Conservation (phyloP, 53 echinoderm and acorn worm genomes). For the Patiria pectinifera region DNA sequence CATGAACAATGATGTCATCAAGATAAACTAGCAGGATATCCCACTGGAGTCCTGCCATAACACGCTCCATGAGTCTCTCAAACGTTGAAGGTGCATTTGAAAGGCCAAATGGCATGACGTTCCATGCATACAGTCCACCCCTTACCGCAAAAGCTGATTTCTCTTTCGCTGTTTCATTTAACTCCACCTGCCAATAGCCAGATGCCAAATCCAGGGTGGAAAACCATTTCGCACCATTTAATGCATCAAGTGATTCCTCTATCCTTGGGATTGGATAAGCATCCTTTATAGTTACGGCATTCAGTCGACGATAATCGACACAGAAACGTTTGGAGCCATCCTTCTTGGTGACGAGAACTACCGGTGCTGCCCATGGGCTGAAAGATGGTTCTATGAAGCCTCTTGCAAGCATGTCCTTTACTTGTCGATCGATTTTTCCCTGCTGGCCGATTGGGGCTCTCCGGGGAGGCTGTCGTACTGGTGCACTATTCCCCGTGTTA, state of each 20-base stretch:
- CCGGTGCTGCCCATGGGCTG: conserved; percentile 75
- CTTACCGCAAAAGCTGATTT: conserved; percentile 65
- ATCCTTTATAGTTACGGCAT: conserved; percentile 74
- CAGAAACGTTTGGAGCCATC: conserved; percentile 75
- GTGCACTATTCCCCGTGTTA: conserved; percentile 49
- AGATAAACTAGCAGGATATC: conserved; percentile 71
- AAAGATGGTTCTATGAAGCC: conserved; percentile 66
- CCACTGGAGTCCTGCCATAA: conserved; percentile 81
- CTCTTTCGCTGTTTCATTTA: conserved; percentile 60
- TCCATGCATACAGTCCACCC: conserved; percentile 69
- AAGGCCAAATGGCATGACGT: conserved; percentile 79
- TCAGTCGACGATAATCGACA: conserved; percentile 73
- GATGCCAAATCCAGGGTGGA: conserved; percentile 71
- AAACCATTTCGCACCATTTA: conserved; percentile 69
- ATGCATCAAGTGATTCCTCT: conserved; percentile 72
- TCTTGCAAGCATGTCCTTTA: conserved; percentile 52
- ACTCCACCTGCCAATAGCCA: conserved; percentile 79
- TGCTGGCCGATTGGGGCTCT: conserved; percentile 41
- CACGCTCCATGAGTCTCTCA: conserved; percentile 75
- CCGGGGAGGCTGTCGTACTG: conserved; percentile 59
- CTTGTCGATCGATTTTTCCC: conserved; percentile 61
- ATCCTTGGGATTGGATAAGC: conserved; percentile 80
- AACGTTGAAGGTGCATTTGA: conserved; percentile 76
- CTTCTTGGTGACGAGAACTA: conserved; percentile 80
- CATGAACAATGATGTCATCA: conserved; percentile 73